Evolutionary conservation across 2,797 vertebrate species (phyloP), one percentile per base, ranked within the genome.

Genomic region (Hydrophis major): DNA sequence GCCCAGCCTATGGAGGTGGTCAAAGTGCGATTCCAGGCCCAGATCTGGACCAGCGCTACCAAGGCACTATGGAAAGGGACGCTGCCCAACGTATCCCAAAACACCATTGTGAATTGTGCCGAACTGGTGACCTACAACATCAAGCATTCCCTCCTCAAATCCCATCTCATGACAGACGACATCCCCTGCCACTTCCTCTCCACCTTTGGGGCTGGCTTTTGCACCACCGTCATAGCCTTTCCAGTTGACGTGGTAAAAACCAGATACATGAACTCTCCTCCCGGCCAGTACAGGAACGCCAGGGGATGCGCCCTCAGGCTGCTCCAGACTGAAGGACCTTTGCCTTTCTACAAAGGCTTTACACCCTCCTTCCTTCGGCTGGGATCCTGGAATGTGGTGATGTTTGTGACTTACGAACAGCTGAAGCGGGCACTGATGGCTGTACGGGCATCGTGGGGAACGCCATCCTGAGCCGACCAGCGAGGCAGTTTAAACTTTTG

Each of bases 371-470:
- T 99, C 96, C 97, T 99, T 90, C 98, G 98, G 20, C 96, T 99
- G 93, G 98, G 99, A 86, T 99, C 99, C 94, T 99, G 99, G 99
- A 99, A 99, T 0, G 98, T 99, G 94, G 98, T 99, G 96, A 99
- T 99, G 99, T 99, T 99, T 0, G 97, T 99, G 91, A 99, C 98
- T 0, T 99, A 99, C 0, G 99, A 99, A 97, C 99, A 99, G 97
- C 98, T 99, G 95, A 99, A 99, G 96, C 98, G 99, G 0, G 98
- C 97, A 16, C 97, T 98, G 97, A 98, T 97, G 98, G 95, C 97
- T 0, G 97, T 97, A 1, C 97, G 96, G 6, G 93, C 95, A 28
- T 97, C 97, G 87, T 55, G 22, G 93, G 96, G 96, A 89, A 69
- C 96, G 87, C 94, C 95, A 56, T 95, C 97, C 78, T 98, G 94